phyloP scores from a whole-genome alignment of 1,140 invertebrate species.

The Colletes gigas region DNA sequence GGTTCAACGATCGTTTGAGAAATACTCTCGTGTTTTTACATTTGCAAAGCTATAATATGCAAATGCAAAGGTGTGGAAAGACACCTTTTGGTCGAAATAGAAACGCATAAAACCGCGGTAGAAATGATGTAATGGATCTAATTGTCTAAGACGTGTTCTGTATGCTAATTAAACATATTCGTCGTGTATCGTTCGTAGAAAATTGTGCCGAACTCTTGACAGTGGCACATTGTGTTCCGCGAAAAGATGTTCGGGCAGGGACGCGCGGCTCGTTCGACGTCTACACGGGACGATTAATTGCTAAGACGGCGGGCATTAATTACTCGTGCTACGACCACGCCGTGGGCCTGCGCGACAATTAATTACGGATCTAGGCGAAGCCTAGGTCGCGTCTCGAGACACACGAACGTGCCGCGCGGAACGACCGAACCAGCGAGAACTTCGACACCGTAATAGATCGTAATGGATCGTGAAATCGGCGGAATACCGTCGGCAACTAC shows the following conservation, averaged over 20 bases:
- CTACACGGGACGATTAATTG: constrained; percentile 52
- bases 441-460: constrained; percentile 45
- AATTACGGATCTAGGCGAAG: constrained; percentile 50
- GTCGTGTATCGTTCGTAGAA: too few species aligned
- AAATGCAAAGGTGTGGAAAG: too few species aligned
- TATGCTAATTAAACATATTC: too few species aligned
- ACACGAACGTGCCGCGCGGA: not conserved
- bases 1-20: too few species aligned
- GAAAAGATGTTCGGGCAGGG: constrained; percentile 48
- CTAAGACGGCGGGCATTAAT: constrained; percentile 61
- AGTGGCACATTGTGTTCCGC: constrained; percentile 13
- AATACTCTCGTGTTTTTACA: too few species aligned
- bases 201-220: not conserved
- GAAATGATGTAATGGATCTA: too few species aligned
- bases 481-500: not conserved
- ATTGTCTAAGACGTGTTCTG: too few species aligned
- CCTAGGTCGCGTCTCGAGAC: constrained; percentile 12
- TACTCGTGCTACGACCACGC: constrained; percentile 53
- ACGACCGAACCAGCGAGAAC: constrained; percentile 9
- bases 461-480: constrained; percentile 45
- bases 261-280: constrained; percentile 26
- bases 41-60: too few species aligned
- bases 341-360: constrained; percentile 47
- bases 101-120: too few species aligned
- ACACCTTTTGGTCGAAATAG: too few species aligned